Evolutionary conservation across 2,888 invertebrate species (phyloP).

Genomic region (Drosophila demipolita): DNA sequence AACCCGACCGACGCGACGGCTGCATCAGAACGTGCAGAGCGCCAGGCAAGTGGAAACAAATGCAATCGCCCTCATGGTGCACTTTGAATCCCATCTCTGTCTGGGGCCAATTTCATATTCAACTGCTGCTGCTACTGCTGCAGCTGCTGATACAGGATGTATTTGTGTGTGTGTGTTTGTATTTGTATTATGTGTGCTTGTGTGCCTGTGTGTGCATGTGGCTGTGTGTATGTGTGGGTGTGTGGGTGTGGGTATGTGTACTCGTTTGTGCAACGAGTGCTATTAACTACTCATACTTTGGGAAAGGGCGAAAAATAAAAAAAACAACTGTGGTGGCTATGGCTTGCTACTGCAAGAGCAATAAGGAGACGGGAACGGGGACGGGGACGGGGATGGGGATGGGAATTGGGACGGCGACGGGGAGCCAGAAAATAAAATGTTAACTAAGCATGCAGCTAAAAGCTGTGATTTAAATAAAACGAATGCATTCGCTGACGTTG

Average conservation of each 20-base stretch:
- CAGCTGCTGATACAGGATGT: neutral
- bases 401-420: neutral
- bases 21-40: slow-evolving; percentile 10
- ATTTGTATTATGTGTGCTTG: slow-evolving; percentile 9
- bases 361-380: neutral
- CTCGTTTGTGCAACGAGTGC: slow-evolving; percentile 5
- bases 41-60: slow-evolving; percentile 29
- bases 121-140: neutral
- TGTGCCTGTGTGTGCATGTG: neutral
- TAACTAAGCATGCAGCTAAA: slow-evolving; percentile 5
- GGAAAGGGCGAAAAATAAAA: neutral
- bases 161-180: neutral
- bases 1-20: neutral
- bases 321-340: slow-evolving; percentile 8
- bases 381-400: no score
- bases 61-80: slow-evolving; percentile 21
- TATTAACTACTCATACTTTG: slow-evolving; percentile 24
- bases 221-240: neutral
- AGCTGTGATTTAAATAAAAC: slow-evolving; percentile 28
- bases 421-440: neutral
- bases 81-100: slow-evolving; percentile 22
- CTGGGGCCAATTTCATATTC: slow-evolving; percentile 20
- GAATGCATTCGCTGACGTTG: slow-evolving; percentile 38
- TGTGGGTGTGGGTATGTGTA: neutral
- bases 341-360: neutral